Conservation (phyloP, 2,113 vertebrate genomes). For the Notothenia rossii region DNA sequence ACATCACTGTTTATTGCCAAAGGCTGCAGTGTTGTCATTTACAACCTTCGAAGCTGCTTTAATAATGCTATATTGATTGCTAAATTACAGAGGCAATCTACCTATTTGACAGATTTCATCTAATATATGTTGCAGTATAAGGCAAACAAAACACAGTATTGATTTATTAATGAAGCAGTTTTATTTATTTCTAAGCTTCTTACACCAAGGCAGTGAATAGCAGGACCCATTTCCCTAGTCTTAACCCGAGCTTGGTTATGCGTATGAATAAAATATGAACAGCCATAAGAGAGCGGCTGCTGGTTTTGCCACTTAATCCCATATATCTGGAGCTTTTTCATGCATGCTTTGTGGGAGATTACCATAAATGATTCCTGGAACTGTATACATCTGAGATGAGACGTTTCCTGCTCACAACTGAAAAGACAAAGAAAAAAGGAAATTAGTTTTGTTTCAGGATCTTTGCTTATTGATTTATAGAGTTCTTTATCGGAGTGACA, state of each 20-base stretch:
- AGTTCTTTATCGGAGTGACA: slow-evolving; percentile 11
- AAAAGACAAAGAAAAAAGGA: neutral
- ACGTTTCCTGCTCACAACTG: neutral
- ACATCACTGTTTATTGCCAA: slow-evolving; percentile 8
- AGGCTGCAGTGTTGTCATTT: slow-evolving; percentile 28
- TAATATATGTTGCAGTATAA: neutral
- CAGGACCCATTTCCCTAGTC: slow-evolving; percentile 1
- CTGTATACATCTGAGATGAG: neutral
- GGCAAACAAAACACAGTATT: neutral
- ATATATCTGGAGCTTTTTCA: slow-evolving; percentile 2
- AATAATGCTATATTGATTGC: slow-evolving; percentile 20
- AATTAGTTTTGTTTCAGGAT: neutral
- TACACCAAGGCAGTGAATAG: slow-evolving; percentile 3
- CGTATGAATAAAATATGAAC: slow-evolving; percentile 15
- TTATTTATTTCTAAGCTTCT: slow-evolving; percentile 5
- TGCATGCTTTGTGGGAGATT: slow-evolving; percentile 19
- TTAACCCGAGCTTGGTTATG: neutral
- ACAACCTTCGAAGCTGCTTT: slow-evolving; percentile 9
- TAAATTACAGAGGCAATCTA: neutral
- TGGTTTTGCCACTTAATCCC: slow-evolving; percentile 17
- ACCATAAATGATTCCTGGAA: neutral
- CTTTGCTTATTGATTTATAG: neutral
- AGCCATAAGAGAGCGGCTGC: neutral
- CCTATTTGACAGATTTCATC: slow-evolving; percentile 6
- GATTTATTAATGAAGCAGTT: neutral